A percentile compares a stretch with the other conserved stretches of the same genome.
phyloP scores from a whole-genome alignment of 1,140 invertebrate species.

The Ptiloglossa arizonensis region DNA sequence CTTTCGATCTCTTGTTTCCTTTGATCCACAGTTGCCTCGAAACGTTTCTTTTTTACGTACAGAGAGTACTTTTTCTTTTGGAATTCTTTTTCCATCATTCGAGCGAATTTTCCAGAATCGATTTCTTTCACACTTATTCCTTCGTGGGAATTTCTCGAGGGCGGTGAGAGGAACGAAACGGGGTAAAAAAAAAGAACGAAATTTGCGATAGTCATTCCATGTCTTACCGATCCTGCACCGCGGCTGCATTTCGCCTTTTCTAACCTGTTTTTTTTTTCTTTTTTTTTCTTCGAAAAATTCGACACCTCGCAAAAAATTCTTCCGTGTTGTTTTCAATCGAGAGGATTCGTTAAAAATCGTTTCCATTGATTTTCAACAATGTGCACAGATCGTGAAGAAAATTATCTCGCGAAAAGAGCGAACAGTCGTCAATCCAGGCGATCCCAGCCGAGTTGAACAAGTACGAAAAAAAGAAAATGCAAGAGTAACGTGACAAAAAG shows the following conservation, averaged over 20 bases:
- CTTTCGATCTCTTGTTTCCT: too few relatives aligned
- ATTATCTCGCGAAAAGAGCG: neutral
- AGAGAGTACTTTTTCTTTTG: too few relatives aligned
- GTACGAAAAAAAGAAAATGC: neutral
- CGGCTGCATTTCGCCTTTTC: conserved; percentile 60
- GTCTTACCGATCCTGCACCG: conserved; percentile 64
- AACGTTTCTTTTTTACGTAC: neutral
- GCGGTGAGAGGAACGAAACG: conserved; percentile 36
- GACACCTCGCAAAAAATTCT: too few relatives aligned
- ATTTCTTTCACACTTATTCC: conserved; percentile 18
- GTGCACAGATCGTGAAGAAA: too few relatives aligned
- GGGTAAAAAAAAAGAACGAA: conserved; percentile 44
- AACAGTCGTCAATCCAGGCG: neutral
- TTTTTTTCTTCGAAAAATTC: too few relatives aligned
- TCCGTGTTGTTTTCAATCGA: too few relatives aligned
- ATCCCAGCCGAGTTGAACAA: neutral
- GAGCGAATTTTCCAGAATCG: too few relatives aligned
- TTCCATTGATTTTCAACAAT: too few relatives aligned
- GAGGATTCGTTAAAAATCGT: too few relatives aligned
- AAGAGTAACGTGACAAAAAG: neutral
- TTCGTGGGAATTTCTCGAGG: conserved; percentile 38
- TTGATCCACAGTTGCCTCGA: neutral
- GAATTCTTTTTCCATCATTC: too few relatives aligned
- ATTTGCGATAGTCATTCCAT: conserved; percentile 69
- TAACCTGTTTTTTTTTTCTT: conserved; percentile 23